phyloP scores from a whole-genome alignment of 2,888 invertebrate genomes.

The Aphidoletes aphidimyza region DNA sequence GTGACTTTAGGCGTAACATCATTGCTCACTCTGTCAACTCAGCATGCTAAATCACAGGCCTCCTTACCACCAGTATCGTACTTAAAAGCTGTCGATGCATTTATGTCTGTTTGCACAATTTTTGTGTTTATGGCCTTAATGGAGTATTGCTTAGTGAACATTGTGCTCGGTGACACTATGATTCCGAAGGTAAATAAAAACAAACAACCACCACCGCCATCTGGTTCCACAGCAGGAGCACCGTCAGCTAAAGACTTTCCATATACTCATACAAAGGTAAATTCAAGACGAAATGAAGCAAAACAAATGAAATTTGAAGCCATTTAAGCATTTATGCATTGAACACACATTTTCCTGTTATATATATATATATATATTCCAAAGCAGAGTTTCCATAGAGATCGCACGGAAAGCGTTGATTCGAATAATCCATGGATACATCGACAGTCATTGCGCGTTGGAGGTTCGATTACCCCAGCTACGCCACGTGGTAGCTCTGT shows the following conservation, averaged over 20 bases:
- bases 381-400: neutral
- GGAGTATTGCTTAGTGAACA: conserved; percentile 92
- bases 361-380: neutral
- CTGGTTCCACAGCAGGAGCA: conserved; percentile 57
- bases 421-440: conserved; percentile 66
- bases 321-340: neutral
- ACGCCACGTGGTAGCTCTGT: conserved; percentile 64
- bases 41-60: conserved; percentile 94
- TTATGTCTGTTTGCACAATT: conserved; percentile 93
- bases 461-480: conserved; percentile 60
- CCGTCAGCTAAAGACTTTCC: conserved; percentile 62
- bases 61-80: conserved; percentile 93
- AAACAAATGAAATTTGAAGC: no score
- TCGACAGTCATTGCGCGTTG: conserved; percentile 60
- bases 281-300: neutral
- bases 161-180: conserved; percentile 66
- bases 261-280: conserved; percentile 58
- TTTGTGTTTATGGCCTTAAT: conserved; percentile 88
- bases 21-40: conserved; percentile 86
- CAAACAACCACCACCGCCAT: conserved; percentile 59
- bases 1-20: conserved; percentile 94
- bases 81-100: conserved; percentile 90
- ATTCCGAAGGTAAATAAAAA: conserved; percentile 65
- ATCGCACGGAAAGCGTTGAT: conserved; percentile 62
- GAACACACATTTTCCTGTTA: neutral